Percentiles rank a stretch among this genome's conserved stretches.
phyloP scores from a whole-genome alignment of 2,888 invertebrate species.

The Monoplex corrugatus region DNA sequence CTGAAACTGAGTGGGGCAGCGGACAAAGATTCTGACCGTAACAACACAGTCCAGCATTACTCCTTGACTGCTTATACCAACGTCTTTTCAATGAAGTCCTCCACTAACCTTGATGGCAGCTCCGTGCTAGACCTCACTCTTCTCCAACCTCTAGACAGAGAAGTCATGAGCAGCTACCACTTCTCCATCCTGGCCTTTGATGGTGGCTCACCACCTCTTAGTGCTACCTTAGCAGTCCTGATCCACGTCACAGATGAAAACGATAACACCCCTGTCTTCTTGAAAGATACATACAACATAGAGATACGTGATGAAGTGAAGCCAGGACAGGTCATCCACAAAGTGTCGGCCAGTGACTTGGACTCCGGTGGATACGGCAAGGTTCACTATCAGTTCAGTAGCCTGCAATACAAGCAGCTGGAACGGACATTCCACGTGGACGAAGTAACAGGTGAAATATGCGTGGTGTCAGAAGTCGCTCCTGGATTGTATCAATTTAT shows the following conservation, averaged over 20 bases:
- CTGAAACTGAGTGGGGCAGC: slow-evolving; percentile 58
- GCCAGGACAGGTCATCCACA: slow-evolving; percentile 57
- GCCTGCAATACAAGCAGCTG: slow-evolving; percentile 53
- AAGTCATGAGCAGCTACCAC: slow-evolving; percentile 61
- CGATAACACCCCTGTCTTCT: slow-evolving; percentile 71
- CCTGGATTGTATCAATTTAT: slow-evolving; percentile 58
- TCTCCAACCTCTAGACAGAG: slow-evolving; percentile 66
- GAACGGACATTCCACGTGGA: slow-evolving; percentile 65
- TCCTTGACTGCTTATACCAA: slow-evolving; percentile 55
- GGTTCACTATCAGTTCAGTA: slow-evolving; percentile 65
- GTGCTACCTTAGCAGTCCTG: slow-evolving; percentile 64
- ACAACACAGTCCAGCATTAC: slow-evolving; percentile 60
- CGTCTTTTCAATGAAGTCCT: slow-evolving; percentile 57
- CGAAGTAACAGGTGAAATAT: slow-evolving; percentile 66
- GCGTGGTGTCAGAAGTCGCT: slow-evolving; percentile 46
- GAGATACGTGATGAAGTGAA: slow-evolving; percentile 64
- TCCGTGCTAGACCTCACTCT: slow-evolving; percentile 64
- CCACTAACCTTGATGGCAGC: slow-evolving; percentile 66
- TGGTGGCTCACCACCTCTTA: slow-evolving; percentile 63
- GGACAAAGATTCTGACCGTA: slow-evolving; percentile 56
- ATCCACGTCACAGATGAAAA: slow-evolving; percentile 72
- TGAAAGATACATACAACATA: slow-evolving; percentile 65
- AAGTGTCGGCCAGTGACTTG: slow-evolving; percentile 86
- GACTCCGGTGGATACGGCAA: slow-evolving; percentile 69
- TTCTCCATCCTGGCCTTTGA: slow-evolving; percentile 68